Evolutionary conservation across 1,140 invertebrate genomes (phyloP).

Genomic region (Penaeus indicus): DNA sequence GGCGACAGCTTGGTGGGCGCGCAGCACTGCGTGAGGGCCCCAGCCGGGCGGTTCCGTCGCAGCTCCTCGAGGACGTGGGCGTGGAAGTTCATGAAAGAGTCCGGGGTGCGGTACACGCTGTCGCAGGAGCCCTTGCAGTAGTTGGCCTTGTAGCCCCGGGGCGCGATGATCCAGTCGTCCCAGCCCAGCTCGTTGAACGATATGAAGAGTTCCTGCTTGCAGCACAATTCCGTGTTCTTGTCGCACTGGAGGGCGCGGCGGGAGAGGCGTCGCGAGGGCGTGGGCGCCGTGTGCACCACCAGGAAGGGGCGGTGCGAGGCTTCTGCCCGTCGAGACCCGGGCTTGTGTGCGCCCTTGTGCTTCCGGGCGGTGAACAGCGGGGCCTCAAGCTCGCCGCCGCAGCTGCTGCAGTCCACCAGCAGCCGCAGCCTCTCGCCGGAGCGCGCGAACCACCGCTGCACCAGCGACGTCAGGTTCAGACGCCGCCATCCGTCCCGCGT

Average conservation of each 20-base stretch:
- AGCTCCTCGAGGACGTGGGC: slow-evolving; percentile 91
- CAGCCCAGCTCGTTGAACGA: slow-evolving; percentile 91
- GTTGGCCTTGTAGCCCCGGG: slow-evolving; percentile 89
- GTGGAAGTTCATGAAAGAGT: slow-evolving; percentile 88
- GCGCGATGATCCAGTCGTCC: slow-evolving; percentile 96
- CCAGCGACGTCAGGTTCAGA: slow-evolving; percentile 84
- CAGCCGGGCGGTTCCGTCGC: slow-evolving; percentile 77
- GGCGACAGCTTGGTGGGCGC: slow-evolving; percentile 93
- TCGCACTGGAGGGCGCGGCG: slow-evolving; percentile 87
- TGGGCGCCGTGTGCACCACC: slow-evolving; percentile 83
- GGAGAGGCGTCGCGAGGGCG: slow-evolving; percentile 75
- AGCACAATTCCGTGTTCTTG: slow-evolving; percentile 83
- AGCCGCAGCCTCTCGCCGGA: slow-evolving; percentile 76
- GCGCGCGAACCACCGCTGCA: slow-evolving; percentile 71
- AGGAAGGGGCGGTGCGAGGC: slow-evolving; percentile 82
- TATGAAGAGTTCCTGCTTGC: slow-evolving; percentile 91
- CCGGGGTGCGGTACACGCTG: slow-evolving; percentile 77
- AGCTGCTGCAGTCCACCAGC: slow-evolving; percentile 86
- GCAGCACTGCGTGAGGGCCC: slow-evolving; percentile 88
- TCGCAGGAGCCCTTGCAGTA: slow-evolving; percentile 92
- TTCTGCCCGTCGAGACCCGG: slow-evolving; percentile 68
- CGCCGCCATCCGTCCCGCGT: slow-evolving; percentile 86
- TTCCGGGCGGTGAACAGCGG: slow-evolving; percentile 71
- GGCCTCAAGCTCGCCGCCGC: slow-evolving; percentile 76
- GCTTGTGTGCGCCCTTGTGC: slow-evolving; percentile 66